A percentile compares a stretch with the other conserved stretches of the same genome.
phyloP scores from a whole-genome alignment of 2,888 invertebrate species.

The Prenolepis imparis region DNA sequence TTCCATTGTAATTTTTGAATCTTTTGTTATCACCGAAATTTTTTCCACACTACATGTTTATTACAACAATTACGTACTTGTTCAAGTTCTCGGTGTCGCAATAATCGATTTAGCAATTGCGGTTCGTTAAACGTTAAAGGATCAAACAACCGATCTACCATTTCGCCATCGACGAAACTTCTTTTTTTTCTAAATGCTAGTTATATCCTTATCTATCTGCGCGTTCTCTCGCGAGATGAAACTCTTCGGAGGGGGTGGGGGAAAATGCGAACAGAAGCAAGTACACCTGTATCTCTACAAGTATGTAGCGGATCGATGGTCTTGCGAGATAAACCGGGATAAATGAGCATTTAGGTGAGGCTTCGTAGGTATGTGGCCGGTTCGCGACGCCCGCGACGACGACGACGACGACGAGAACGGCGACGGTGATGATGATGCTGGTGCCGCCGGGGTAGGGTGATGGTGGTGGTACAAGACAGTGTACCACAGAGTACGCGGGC shows the following conservation, averaged over 20 bases:
- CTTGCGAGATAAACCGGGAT: constrained; percentile 63
- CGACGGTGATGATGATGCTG: constrained; percentile 12
- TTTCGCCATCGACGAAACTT: constrained; percentile 32
- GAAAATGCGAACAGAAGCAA: constrained; percentile 3
- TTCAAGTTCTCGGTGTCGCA: neutral
- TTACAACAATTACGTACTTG: constrained; percentile 18
- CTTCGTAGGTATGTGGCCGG: constrained; percentile 66
- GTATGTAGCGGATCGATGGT: constrained; percentile 50
- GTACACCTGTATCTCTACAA: constrained; percentile 39
- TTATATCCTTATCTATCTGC: neutral
- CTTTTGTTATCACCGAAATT: neutral
- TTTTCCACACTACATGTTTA: neutral
- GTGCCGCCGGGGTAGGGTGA: constrained; percentile 18
- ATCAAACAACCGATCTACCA: constrained; percentile 1
- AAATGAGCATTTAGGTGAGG: constrained; percentile 66
- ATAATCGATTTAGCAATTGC: constrained; percentile 2
- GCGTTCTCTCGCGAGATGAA: neutral
- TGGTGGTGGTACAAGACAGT: constrained; percentile 26
- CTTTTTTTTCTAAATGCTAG: neutral
- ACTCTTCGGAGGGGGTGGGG: neutral
- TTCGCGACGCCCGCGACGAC: neutral
- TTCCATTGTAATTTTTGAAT: neutral
- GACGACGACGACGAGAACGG: neutral
- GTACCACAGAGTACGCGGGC: constrained; percentile 54
- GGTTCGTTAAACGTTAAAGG: neutral